Percentiles rank a stretch among this genome's conserved stretches.
Conservation (phyloP, 2,888 invertebrate species). For the Orthonychiurus folsomi region DNA sequence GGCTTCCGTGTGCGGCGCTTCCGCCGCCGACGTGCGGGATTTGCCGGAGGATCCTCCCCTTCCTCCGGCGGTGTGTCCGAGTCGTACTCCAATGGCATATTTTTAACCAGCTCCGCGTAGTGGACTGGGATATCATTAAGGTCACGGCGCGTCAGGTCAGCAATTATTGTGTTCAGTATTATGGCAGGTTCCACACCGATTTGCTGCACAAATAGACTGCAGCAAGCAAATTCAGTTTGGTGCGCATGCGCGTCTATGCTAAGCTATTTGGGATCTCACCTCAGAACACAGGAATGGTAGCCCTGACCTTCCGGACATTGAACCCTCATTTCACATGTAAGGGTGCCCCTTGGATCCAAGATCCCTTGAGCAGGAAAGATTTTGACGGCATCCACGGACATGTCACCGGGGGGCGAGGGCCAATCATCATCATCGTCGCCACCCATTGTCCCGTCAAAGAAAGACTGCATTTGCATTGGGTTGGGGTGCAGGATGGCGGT, state of each 20-base stretch:
- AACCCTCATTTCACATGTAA: slow-evolving; percentile 12
- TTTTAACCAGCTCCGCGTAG: neutral
- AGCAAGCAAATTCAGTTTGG: neutral
- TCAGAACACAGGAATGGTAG: slow-evolving; percentile 24
- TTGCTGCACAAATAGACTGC: slow-evolving; percentile 29
- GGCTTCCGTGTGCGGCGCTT: neutral
- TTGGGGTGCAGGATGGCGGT: neutral
- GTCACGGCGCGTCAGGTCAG: neutral
- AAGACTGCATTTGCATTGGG: neutral
- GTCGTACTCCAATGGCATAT: neutral
- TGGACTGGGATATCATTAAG: neutral
- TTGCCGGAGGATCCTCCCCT: neutral
- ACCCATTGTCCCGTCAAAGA: slow-evolving; percentile 14
- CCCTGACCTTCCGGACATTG: slow-evolving; percentile 20
- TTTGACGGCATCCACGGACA: slow-evolving; percentile 9
- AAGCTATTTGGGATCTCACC: slow-evolving; percentile 14
- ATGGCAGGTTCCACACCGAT: neutral
- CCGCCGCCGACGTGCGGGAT: neutral
- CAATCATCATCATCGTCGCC: slow-evolving; percentile 15
- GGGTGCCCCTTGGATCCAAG: slow-evolving; percentile 14
- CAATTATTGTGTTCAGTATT: neutral
- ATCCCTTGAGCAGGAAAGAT: slow-evolving; percentile 27
- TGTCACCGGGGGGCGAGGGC: neutral
- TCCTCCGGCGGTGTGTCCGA: neutral
- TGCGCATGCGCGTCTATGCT: neutral